Conservation (phyloP, 2,888 invertebrate species). For the Cryptocephalus primarius region DNA sequence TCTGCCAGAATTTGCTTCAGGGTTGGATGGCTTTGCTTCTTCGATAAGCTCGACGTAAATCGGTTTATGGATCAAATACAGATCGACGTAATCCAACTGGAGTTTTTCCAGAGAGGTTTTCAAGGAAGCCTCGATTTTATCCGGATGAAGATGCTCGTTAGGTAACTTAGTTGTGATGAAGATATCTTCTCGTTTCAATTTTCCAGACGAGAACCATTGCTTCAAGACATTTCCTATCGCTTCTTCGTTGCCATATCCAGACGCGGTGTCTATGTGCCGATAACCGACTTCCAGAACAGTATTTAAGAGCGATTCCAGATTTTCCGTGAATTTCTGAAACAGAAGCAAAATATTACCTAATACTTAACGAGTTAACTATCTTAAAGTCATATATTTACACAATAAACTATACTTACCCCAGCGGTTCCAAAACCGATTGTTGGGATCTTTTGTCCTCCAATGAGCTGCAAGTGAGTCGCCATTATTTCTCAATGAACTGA, state of each 20-base stretch:
- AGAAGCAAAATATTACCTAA: too few relatives aligned
- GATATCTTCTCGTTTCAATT: slow-evolving; percentile 58
- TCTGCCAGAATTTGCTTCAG: slow-evolving; percentile 39
- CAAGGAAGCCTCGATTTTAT: slow-evolving; percentile 50
- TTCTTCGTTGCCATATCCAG: slow-evolving; percentile 63
- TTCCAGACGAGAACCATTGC: slow-evolving; percentile 56
- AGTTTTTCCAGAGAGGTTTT: slow-evolving; percentile 54
- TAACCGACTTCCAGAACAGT: slow-evolving; percentile 63
- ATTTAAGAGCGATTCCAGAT: slow-evolving; percentile 52
- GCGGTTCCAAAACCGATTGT: too few relatives aligned
- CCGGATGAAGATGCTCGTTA: slow-evolving; percentile 1
- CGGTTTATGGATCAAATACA: slow-evolving; percentile 69
- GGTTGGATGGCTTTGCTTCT: slow-evolving; percentile 31
- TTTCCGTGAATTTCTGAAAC: too few relatives aligned
- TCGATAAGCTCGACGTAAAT: slow-evolving; percentile 50
- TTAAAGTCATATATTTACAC: too few relatives aligned
- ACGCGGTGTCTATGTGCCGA: slow-evolving; percentile 70
- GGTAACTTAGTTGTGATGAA: slow-evolving; percentile 53
- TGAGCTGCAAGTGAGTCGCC: too few relatives aligned
- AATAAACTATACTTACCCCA: too few relatives aligned
- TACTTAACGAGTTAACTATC: too few relatives aligned
- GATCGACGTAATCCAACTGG: slow-evolving; percentile 64
- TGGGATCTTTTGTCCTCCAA: too few relatives aligned
- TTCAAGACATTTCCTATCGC: slow-evolving; percentile 60
- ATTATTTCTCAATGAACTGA: too few relatives aligned